Evolutionary conservation across 1,140 invertebrate species (phyloP), one percentile per base, ranked within the genome.

Genomic region (Cotesia glomerata): DNA sequence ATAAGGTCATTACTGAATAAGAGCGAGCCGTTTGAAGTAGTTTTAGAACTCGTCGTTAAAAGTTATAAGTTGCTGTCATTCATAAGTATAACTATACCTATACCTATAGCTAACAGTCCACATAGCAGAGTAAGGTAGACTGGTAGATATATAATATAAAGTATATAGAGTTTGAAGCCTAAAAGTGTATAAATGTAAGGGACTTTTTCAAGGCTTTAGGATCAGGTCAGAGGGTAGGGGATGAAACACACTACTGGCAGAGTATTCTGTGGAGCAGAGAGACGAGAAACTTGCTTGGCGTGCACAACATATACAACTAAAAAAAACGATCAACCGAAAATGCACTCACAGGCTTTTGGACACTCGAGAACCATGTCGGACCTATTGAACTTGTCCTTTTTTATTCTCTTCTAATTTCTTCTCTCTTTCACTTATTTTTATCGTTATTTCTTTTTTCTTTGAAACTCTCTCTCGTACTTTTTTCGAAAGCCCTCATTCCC

Each of bases 271-370:
- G 26, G 34, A 62, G 62, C 8, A 51, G 64, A 66, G 54, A 59
- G 34, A 69, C 59, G 45, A 35, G 54, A 68, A 52, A 67, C 52
- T 54, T 54, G 52, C 52, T 54, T 54, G 51, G 14, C 39, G 39
- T 45, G 39, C 39, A 45, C 39, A 45, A 45, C 39, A 45, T 45
- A 45, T 11, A 45, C 39, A 45, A 45, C 35, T 13, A 36, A 45
- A 62, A 62, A 63, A 71, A 63, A 63, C 69, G 39, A 71, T 71
- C 61, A 52, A 61, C 59, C 32, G 59, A 63, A 63, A 71, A 71
- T 71, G 69, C 59, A 51, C 69, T 63, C 69, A 35, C 45, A 71
- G 52, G 69, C 69, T 51, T 35, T 64, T 71, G 45, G 56, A 69
- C 35, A 59, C 56, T 69, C 67, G 54, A 59, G 67, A 59, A 58